phyloP scores from a whole-genome alignment of 2,888 invertebrate species.

The Eudemis profundana region DNA sequence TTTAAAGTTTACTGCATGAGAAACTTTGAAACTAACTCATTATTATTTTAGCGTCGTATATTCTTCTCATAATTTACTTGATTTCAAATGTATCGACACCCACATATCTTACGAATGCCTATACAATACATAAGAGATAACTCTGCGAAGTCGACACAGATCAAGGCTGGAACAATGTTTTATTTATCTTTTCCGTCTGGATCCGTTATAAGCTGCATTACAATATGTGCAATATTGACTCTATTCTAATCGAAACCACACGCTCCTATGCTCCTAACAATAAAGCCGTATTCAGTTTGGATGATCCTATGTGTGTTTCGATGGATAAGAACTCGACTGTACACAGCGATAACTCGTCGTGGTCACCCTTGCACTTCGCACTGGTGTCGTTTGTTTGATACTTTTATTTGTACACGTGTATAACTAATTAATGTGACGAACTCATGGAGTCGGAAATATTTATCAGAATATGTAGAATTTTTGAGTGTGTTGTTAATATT shows the following conservation, averaged over 20 bases:
- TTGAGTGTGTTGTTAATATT: too few species aligned
- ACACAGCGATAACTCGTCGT: neutral
- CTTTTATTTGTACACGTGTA: neutral
- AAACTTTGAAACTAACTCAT: too few species aligned
- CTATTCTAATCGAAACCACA: too few species aligned
- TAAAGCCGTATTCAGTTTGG: too few species aligned
- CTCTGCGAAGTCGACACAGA: neutral
- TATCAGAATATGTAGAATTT: too few species aligned
- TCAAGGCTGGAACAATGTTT: conserved; percentile 22
- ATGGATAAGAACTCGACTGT: neutral
- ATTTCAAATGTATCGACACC: neutral
- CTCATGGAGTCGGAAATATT: too few species aligned
- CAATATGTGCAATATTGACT: neutral
- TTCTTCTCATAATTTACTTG: too few species aligned
- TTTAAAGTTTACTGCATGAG: too few species aligned
- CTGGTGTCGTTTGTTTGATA: conserved; percentile 8
- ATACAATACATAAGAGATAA: neutral
- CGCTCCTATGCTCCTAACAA: too few species aligned
- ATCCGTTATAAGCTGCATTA: conserved; percentile 10
- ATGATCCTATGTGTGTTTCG: neutral
- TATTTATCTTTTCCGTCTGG: conserved; percentile 24
- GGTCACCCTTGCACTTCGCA: conserved; percentile 26
- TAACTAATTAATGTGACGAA: too few species aligned
- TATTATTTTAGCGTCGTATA: too few species aligned
- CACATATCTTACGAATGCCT: neutral